A percentile compares a stretch with the other conserved stretches of the same genome.
These are phyloP conservation scores for Phthorimaea operculella DNA, from an alignment of 1,140 invertebrate genomes.

Conservation along the genomic window DNA sequence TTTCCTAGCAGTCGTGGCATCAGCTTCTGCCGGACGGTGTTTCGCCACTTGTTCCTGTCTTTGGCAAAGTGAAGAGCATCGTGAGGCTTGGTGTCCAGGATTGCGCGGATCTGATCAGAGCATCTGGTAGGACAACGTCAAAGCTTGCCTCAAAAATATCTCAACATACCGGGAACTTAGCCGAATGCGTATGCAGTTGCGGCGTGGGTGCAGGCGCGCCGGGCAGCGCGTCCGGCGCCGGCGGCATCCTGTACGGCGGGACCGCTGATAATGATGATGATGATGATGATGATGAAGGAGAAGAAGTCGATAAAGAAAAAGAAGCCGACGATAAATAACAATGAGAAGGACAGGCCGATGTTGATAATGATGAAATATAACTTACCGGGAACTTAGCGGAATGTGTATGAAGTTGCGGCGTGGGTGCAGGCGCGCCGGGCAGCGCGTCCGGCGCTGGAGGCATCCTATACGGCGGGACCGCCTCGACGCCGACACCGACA, in stretches of 20 bases:
- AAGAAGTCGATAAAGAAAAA: too few relatives aligned
- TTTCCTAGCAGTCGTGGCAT: too few relatives aligned
- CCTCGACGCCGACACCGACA: slow-evolving; percentile 10
- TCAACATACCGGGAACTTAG: slow-evolving; percentile 82
- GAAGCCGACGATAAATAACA: neutral
- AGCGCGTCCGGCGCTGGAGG: slow-evolving; percentile 54
- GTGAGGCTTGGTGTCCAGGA: too few relatives aligned
- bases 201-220: slow-evolving; percentile 66
- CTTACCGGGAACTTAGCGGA: slow-evolving; percentile 84
- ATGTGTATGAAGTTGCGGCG: slow-evolving; percentile 75
- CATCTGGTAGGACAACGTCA: too few relatives aligned
- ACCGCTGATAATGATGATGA: too few relatives aligned
- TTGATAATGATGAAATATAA: slow-evolving; percentile 13
- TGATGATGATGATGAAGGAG: too few relatives aligned
- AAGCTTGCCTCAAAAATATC: too few relatives aligned
- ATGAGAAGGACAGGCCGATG: neutral
- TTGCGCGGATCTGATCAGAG: too few relatives aligned
- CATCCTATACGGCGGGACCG: slow-evolving; percentile 53
- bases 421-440: slow-evolving; percentile 65
- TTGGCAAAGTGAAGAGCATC: too few relatives aligned
- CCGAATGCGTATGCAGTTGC: slow-evolving; percentile 78
- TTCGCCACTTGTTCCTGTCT: too few relatives aligned
- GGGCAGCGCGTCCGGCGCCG: slow-evolving; percentile 55
- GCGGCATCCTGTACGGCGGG: slow-evolving; percentile 56
- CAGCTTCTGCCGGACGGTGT: too few relatives aligned